Conservation (phyloP, 1,140 invertebrate genomes). For the Hylyphantes graminicola region DNA sequence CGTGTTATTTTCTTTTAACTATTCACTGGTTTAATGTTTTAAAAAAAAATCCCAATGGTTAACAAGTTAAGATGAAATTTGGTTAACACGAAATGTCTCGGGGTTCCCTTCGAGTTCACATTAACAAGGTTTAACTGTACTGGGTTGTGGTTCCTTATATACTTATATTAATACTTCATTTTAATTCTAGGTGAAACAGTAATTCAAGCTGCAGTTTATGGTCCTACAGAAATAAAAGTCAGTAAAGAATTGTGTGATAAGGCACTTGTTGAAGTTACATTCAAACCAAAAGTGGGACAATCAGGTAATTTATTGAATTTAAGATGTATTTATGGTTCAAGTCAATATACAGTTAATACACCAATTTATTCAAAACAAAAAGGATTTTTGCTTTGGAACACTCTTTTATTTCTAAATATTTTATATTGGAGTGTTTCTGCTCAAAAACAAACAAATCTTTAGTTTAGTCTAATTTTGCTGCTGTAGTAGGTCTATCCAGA, state of each 20-base stretch:
- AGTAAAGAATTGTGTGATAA: conserved; percentile 83
- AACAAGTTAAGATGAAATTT: no score
- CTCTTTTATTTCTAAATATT: neutral
- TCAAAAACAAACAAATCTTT: no score
- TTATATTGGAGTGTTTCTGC: neutral
- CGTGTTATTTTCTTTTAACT: no score
- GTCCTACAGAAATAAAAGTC: conserved; percentile 82
- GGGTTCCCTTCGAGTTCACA: no score
- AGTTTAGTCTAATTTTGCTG: no score
- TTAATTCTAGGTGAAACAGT: conserved; percentile 77
- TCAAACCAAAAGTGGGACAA: conserved; percentile 79
- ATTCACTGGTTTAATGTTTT: no score
- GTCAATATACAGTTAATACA: neutral
- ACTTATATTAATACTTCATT: neutral
- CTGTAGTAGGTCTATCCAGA: no score
- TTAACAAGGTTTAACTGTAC: no score
- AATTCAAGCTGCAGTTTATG: conserved; percentile 82
- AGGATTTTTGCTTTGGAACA: neutral
- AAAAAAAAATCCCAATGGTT: no score
- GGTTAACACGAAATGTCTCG: no score
- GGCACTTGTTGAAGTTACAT: conserved; percentile 81
- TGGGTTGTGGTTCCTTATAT: neutral
- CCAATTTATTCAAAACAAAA: neutral
- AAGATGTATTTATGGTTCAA: neutral
- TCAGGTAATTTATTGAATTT: conserved; percentile 69